These are phyloP conservation scores for Nomada lathburiana DNA, from an alignment of 2,888 invertebrate genomes.

Conservation along the genomic window DNA sequence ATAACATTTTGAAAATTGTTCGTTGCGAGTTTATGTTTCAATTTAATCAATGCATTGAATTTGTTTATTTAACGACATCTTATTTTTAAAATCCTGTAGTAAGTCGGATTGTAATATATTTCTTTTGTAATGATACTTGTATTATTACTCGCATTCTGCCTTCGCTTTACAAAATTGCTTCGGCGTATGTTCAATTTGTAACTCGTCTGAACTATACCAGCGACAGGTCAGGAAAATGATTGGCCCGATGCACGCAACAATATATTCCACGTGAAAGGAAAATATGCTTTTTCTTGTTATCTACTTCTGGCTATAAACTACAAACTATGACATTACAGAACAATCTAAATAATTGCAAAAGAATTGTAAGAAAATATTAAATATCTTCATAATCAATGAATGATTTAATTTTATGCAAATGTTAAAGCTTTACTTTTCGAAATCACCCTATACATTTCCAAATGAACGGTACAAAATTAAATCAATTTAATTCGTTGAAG, in stretches of 20 bases:
- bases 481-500: too few species aligned
- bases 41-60: neutral
- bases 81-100: neutral
- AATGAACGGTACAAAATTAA: too few species aligned
- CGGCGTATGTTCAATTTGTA: constrained; percentile 19
- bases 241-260: constrained; percentile 16
- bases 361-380: neutral
- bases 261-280: constrained; percentile 13
- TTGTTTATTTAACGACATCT: neutral
- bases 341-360: neutral
- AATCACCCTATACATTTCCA: too few species aligned
- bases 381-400: too few species aligned
- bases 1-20: too few species aligned
- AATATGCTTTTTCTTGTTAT: neutral
- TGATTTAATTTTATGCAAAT: too few species aligned
- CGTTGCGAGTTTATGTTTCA: too few species aligned
- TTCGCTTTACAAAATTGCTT: neutral
- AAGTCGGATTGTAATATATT: neutral
- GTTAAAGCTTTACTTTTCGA: too few species aligned
- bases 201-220: constrained; percentile 6
- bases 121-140: neutral
- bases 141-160: neutral
- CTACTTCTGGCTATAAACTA: neutral
- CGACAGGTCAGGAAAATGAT: constrained; percentile 14
- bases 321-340: neutral